phyloP scores from a whole-genome alignment of 2,888 invertebrate genomes.

The Abrostola triplasia region DNA sequence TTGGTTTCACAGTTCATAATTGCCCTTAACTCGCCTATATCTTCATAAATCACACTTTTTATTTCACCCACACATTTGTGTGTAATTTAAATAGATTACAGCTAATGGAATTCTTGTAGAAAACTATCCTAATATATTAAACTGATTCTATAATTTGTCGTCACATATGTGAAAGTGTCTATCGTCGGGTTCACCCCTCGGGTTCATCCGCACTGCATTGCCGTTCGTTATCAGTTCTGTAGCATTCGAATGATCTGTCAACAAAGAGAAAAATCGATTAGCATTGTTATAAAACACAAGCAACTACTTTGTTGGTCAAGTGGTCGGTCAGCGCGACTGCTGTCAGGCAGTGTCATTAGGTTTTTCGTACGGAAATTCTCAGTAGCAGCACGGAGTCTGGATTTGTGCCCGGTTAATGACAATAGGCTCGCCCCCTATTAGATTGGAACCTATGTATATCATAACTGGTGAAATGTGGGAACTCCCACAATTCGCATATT shows the following conservation, averaged over 20 bases:
- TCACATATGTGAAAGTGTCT: constrained; percentile 67
- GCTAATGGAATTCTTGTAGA: constrained; percentile 30
- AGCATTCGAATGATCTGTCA: constrained; percentile 74
- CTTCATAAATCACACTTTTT: background rate
- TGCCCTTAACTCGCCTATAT: background rate
- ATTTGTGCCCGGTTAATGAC: too few species aligned
- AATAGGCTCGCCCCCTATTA: too few species aligned
- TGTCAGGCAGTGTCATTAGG: too few species aligned
- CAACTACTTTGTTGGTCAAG: too few species aligned
- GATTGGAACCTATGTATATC: too few species aligned
- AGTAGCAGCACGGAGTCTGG: too few species aligned
- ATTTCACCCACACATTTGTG: background rate
- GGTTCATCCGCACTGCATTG: constrained; percentile 72
- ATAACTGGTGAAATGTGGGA: too few species aligned
- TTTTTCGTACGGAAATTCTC: too few species aligned
- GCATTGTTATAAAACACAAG: background rate
- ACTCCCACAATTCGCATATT: too few species aligned
- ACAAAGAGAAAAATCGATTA: constrained; percentile 47
- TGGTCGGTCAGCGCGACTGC: too few species aligned
- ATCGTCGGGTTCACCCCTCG: constrained; percentile 65
- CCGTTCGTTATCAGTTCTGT: constrained; percentile 74
- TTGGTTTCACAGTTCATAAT: background rate
- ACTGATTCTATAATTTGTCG: constrained; percentile 68
- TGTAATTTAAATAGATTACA: constrained; percentile 12
- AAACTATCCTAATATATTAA: constrained; percentile 43